Conservation (phyloP, 1,140 invertebrate species). For the Bombus affinis region DNA sequence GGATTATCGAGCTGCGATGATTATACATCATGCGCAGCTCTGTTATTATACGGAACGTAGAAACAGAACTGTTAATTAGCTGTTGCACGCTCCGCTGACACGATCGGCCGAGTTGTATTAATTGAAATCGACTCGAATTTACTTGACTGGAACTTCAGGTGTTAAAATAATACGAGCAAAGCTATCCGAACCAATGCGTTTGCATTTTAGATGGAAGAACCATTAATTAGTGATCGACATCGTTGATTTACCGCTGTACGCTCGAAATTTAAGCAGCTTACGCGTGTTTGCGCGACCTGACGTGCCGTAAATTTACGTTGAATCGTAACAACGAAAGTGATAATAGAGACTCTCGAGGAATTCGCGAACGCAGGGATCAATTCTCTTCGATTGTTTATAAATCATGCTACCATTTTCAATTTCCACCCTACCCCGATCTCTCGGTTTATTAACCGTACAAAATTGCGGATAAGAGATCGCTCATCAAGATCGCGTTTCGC, state of each 20-base stretch:
- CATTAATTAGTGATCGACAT: neutral
- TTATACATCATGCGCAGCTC: neutral
- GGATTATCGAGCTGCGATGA: constrained; percentile 11
- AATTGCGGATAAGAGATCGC: neutral
- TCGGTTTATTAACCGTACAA: neutral
- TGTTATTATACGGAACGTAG: constrained; percentile 25
- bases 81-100: neutral
- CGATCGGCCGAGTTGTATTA: constrained; percentile 2
- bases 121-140: constrained; percentile 22
- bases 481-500: neutral
- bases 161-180: constrained; percentile 11
- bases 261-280: neutral
- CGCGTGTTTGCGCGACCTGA: neutral
- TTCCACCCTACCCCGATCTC: neutral
- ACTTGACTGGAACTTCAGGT: neutral
- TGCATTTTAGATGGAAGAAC: neutral
- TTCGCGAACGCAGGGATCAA: neutral
- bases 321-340: neutral
- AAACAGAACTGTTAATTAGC: constrained; percentile 34
- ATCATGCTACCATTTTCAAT: neutral
- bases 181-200: neutral
- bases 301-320: neutral
- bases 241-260: neutral
- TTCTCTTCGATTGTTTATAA: neutral
- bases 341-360: too few species aligned